A percentile compares a stretch with the other conserved stretches of the same genome.
Conservation (phyloP, 2,797 vertebrate genomes). For the Microtus agrestis region DNA sequence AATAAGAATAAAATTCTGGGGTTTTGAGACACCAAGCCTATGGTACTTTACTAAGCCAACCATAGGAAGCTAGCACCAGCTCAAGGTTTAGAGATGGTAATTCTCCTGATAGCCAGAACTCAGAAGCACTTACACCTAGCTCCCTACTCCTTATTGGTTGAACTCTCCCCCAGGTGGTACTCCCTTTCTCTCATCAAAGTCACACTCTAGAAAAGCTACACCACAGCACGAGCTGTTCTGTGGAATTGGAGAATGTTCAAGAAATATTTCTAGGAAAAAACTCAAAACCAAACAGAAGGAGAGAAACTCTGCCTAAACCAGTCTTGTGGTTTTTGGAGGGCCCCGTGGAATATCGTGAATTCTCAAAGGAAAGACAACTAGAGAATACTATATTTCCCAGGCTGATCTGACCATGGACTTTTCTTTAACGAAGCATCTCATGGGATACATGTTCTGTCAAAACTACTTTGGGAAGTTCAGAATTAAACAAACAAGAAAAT, state of each 20-base stretch:
- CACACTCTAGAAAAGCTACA: neutral
- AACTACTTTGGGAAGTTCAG: neutral
- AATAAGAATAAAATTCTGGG: slow-evolving; percentile 32
- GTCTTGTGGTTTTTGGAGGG: neutral
- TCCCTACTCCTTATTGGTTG: neutral
- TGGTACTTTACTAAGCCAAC: neutral
- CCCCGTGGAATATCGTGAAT: neutral
- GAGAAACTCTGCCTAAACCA: neutral
- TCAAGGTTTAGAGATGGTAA: neutral
- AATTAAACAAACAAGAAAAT: slow-evolving; percentile 3
- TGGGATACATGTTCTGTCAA: slow-evolving; percentile 12
- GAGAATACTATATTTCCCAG: slow-evolving; percentile 38
- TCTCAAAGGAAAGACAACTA: neutral
- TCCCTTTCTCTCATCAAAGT: neutral
- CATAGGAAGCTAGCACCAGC: neutral
- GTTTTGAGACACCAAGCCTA: neutral
- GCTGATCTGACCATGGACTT: neutral
- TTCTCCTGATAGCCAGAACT: neutral
- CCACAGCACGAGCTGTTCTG: neutral
- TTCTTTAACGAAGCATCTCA: neutral
- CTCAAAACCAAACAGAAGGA: neutral
- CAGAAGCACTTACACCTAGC: neutral
- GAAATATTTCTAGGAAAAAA: slow-evolving; percentile 9
- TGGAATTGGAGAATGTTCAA: neutral
- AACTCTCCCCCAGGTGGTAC: neutral